Percentiles rank a stretch among this genome's conserved stretches.
Conservation (phyloP, 2,797 vertebrate genomes). For the Arvicola amphibius region DNA sequence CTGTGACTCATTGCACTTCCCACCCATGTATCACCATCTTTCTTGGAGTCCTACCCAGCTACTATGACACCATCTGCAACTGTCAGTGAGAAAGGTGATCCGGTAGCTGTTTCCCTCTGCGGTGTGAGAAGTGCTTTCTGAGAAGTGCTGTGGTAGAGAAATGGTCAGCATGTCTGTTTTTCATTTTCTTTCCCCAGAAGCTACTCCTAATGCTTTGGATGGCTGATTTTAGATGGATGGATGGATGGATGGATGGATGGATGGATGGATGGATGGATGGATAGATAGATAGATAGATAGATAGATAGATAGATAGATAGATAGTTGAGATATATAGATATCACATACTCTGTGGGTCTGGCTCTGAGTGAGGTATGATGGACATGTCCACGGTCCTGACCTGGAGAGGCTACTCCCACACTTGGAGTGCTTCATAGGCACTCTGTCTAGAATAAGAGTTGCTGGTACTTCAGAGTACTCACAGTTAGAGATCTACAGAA, state of each 20-base stretch:
- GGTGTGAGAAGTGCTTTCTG: neutral
- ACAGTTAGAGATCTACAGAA: neutral
- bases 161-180: neutral
- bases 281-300: no score
- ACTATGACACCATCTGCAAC: neutral
- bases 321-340: neutral
- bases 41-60: neutral
- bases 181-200: neutral
- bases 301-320: no score
- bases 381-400: neutral
- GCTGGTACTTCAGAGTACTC: neutral
- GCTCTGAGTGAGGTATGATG: neutral
- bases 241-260: no score
- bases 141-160: neutral
- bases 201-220: neutral
- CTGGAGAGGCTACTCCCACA: no score
- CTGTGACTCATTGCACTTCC: neutral
- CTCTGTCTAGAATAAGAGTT: neutral
- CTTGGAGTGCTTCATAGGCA: neutral
- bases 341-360: neutral
- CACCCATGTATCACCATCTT: neutral
- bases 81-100: neutral
- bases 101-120: neutral
- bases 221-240: no score
- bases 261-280: no score